Percentiles rank a stretch among this genome's conserved stretches.
These are phyloP conservation scores for Festucalex cinctus DNA, from an alignment of 2,113 vertebrate genomes.

Conservation along the genomic window DNA sequence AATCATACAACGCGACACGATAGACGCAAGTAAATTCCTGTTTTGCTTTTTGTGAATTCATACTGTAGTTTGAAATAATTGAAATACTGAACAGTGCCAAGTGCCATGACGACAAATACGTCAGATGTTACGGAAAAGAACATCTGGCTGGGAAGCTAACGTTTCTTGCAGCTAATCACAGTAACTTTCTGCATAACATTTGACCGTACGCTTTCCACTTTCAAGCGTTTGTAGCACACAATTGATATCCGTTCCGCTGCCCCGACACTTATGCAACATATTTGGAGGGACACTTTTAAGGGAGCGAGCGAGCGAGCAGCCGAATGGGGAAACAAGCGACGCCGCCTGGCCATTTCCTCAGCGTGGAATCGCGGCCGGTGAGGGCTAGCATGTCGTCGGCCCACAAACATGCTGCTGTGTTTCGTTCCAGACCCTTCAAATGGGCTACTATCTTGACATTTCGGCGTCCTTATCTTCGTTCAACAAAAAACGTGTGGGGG, in stretches of 20 bases:
- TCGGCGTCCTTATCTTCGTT: background rate
- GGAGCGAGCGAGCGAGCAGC: background rate
- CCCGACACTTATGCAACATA: background rate
- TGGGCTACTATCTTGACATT: background rate
- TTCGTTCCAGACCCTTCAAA: constrained; percentile 17
- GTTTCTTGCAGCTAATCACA: background rate
- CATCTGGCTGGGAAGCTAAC: background rate
- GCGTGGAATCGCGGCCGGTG: constrained; percentile 51
- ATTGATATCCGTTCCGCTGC: background rate
- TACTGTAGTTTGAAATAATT: background rate
- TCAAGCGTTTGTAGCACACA: background rate
- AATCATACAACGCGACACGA: background rate
- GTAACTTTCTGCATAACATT: background rate
- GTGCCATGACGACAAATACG: background rate
- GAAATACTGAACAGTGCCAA: no score
- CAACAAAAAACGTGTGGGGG: constrained; percentile 13
- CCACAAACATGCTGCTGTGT: constrained; percentile 18
- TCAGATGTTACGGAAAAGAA: background rate
- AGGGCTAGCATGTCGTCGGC: constrained; percentile 35
- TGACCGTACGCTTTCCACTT: background rate
- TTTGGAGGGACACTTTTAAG: constrained; percentile 3
- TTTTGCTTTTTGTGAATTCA: background rate
- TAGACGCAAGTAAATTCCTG: background rate
- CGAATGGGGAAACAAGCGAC: constrained; percentile 35
- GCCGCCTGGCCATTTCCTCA: constrained; percentile 48